Evolutionary conservation across 1,140 invertebrate genomes (phyloP), one percentile per base, ranked within the genome.

Genomic region (Camponotus pennsylvanicus): DNA sequence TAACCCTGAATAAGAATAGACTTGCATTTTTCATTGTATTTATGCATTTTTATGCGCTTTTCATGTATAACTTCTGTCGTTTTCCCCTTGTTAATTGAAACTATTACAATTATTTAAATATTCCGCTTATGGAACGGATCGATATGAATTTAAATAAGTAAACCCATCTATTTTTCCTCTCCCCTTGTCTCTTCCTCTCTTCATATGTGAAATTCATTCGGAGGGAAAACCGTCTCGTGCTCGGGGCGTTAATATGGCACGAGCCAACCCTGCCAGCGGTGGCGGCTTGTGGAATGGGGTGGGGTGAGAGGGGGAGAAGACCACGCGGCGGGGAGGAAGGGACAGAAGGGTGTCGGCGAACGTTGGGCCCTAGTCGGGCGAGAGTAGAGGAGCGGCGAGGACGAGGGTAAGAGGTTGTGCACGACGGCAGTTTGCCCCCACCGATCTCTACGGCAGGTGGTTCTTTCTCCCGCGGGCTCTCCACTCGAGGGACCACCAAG

Each of bases 381-480:
- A 57, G 52, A 77, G 78, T 75, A 18, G 15, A 75, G 59, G 13
- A 34, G 78, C 52, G 61, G 59, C n/a, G 73, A n/a, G 55, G 66
- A 85, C 49, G 78, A 86, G 67, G 70, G 82, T 15, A 71, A 52
- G 77, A 85, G 70, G 34, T 0, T 27, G 27, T 49, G 77, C 75
- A 83, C 57, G 77, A 71, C 75, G 49, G 73, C 73, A 89, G 90
- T 66, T 86, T 90, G 90, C 88, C 90, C 92, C 91, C 91, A 87
- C 88, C 87, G 91, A 86, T 91, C 88, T 91, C 89, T 89, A 86
- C 86, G 94, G 94, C 94, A 95, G 94, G 94, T 95, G 94, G 93
- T 93, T 95, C 92, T 90, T 92, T 90, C 89, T 93, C 89, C 91
- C 92, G 80, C 88, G 87, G 90, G 91, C 91, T 90, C 91, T 90